Evolutionary conservation across 1,140 invertebrate genomes (phyloP), one percentile per base, ranked within the genome.

Genomic region (Lepeophtheirus salmonis): DNA sequence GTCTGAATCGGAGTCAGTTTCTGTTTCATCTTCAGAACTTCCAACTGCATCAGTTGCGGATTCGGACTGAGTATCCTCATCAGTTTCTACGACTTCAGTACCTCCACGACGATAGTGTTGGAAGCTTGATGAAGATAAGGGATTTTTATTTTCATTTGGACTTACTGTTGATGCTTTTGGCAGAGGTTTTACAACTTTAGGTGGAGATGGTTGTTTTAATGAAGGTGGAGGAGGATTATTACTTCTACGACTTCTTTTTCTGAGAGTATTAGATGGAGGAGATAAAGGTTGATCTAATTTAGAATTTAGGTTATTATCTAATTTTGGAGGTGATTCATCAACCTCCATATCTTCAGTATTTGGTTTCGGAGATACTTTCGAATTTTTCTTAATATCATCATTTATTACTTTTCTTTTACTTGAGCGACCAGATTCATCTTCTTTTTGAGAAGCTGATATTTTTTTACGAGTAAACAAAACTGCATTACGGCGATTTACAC

Each of bases 401-500:
- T 6, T n/a, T 41, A 10, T 41, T n/a, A 6, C 6, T n/a, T 41
- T 41, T 10, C 30, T n/a, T 6, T n/a, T 41, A 6, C 6, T 41
- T n/a, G 30, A 10, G 6, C 30, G 30, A 41, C 6, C 30, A 41
- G 30, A 41, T 10, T 41, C 30, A 6, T 41, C 30, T 41, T 41
- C 30, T n/a, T 41, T 41, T 41, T 41, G 30, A 6, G 30, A 41
- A n/a, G 73, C 70, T 2, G 75, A 72, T 0, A 79, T 78, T 70
- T 89, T 88, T 48, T 83, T 77, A 18, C 59, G 16, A 1, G 83
- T 85, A 64, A 88, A 83, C 3, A 88, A 68, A 30, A 88, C 83
- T n/a, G 84, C 81, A 17, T 83, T 88, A 67, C 85, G 73, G 51
- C 85, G 74, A 70, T 88, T 88, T 0, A 88, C 83, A 26, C 83